Percentiles rank a stretch among this genome's conserved stretches.
These are phyloP conservation scores for Eristalis pertinax DNA, from an alignment of 2,888 invertebrate species.

Conservation along the genomic window DNA sequence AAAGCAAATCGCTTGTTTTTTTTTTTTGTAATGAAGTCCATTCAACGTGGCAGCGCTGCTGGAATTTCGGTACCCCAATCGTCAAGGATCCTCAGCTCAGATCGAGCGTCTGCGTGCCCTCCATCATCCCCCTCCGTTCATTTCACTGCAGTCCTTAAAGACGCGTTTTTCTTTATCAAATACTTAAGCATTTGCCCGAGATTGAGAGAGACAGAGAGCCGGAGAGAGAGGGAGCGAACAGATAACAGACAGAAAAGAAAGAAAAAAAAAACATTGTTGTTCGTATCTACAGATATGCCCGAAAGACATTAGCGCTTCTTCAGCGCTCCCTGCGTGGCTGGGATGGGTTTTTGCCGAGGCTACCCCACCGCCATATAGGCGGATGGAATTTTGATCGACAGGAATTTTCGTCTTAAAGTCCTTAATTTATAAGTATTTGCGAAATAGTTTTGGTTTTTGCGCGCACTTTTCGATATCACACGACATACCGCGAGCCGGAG, in stretches of 20 bases:
- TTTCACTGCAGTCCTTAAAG: neutral
- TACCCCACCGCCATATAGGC: conserved; percentile 61
- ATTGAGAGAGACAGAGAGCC: neutral
- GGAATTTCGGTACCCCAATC: conserved; percentile 16
- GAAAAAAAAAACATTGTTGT: neutral
- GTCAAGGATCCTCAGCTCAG: conserved; percentile 17
- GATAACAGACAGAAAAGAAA: neutral
- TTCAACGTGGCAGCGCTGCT: neutral
- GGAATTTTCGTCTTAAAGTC: conserved; percentile 81
- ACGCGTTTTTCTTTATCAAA: conserved; percentile 46
- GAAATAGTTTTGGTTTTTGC: conserved; percentile 79
- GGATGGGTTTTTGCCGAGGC: conserved; percentile 42
- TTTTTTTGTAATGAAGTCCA: neutral
- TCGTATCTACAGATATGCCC: conserved; percentile 18
- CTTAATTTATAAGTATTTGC: conserved; percentile 81
- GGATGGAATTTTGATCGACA: conserved; percentile 81
- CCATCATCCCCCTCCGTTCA: too few species aligned
- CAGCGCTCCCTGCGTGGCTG: conserved; percentile 17
- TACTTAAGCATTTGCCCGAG: conserved; percentile 25
- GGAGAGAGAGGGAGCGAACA: too few species aligned
- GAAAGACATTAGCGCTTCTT: conserved; percentile 66
- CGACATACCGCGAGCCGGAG: conserved; percentile 47
- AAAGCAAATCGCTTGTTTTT: neutral
- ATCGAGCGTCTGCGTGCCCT: conserved; percentile 11
- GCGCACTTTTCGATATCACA: conserved; percentile 68